These are phyloP conservation scores for Notodonta dromedarius DNA, from an alignment of 2,888 invertebrate genomes.

Conservation along the genomic window DNA sequence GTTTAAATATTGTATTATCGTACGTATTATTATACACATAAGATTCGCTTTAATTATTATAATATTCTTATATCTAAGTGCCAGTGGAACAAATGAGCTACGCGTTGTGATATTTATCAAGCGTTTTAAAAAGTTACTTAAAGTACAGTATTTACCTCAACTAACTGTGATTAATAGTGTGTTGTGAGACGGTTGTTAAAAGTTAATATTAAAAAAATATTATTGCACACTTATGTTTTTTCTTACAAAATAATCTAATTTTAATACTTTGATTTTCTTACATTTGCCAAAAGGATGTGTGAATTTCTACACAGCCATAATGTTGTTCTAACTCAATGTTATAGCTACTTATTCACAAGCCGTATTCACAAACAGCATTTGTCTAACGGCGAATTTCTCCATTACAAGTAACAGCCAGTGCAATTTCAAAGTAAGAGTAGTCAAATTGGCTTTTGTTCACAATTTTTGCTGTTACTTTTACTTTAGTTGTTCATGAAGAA, in stretches of 20 bases:
- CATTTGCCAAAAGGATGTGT: neutral
- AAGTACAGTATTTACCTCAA: constrained; percentile 77
- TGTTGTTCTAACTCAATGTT: neutral
- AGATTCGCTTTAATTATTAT: constrained; percentile 45
- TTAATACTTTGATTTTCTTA: constrained; percentile 4
- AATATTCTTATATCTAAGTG: constrained; percentile 45
- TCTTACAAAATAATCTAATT: neutral
- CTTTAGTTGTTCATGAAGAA: too few species aligned
- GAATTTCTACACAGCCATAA: constrained; percentile 1
- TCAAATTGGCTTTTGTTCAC: too few species aligned
- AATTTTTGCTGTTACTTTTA: too few species aligned
- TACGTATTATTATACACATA: constrained; percentile 22
- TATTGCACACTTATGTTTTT: neutral
- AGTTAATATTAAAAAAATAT: constrained; percentile 42
- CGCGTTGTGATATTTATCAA: constrained; percentile 46
- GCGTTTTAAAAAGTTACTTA: constrained; percentile 45
- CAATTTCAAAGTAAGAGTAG: too few species aligned
- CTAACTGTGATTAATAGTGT: constrained; percentile 75
- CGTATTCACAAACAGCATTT: too few species aligned
- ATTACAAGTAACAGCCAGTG: too few species aligned
- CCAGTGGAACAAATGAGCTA: constrained; percentile 51
- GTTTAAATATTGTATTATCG: constrained; percentile 4
- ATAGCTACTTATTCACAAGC: too few species aligned
- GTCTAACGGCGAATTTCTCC: too few species aligned
- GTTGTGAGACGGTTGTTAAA: constrained; percentile 62